Evolutionary conservation across 2,797 vertebrate species (phyloP), one percentile per base, ranked within the genome.

Genomic region (Danionella dracula): DNA sequence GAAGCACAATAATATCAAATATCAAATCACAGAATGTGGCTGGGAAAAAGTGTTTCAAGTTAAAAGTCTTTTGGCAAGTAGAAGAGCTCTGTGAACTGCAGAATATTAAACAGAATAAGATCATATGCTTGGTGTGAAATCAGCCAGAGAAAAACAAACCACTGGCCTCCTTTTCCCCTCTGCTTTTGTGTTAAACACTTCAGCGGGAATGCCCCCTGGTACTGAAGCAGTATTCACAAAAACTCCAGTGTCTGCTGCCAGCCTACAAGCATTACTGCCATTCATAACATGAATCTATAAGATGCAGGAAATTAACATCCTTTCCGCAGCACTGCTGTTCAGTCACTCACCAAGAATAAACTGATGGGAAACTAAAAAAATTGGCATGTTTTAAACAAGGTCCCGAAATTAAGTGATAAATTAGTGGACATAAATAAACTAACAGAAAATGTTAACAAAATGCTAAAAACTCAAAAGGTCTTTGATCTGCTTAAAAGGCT

Each of bases 71-170:
- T 48, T 32, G 10, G 8, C 21, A 23, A 38, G 16, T 20, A 19
- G 35, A 16, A 48, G 32, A 23, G 27, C 17, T 40, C 42, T 8
- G 45, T 37, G 19, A 15, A 54, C n/a, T 45, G 21, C 40, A 44
- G 41, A 64, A 41, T 46, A 44, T 74, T 67, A 27, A 23, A 70
- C n/a, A n/a, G n/a, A n/a, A n/a, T n/a, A n/a, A n/a, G n/a, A 59
- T 53, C 50, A 65, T 73, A 66, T 74, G 56, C 60, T n/a, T 27
- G 41, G 19, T 41, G 17, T 56, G 45, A 64, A 72, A 74, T 77
- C 34, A 60, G 48, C 12, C 50, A 56, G 27, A 13, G 20, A 71
- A 62, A 27, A 64, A 66, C 34, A 57, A 44, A 63, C 23, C 67
- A 66, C 65, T 55, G 68, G 23, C 66, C 74, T 60, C 61, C 50